Base-by-base conservation (phyloP, 2,888 invertebrate genomes). In the Parochlus steinenii region DNA sequence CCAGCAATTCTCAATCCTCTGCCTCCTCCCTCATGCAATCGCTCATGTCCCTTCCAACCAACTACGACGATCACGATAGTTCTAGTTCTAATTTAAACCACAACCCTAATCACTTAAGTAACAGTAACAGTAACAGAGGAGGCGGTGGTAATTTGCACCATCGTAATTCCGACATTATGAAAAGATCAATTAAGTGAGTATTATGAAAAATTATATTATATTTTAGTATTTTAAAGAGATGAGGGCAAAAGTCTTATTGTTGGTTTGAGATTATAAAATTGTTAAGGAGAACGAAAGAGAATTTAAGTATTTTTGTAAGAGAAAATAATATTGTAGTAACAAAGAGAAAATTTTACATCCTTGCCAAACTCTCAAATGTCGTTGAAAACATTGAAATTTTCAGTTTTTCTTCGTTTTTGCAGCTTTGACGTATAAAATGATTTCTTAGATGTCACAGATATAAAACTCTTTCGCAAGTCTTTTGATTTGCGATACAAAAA, bases 151-250 rank as follows among this genome's bases (percentile, higher is more conserved):
- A 49, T 53, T 62, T 47, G 60, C 62, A 20, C 49, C 56, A 39
- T 48, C 54, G 44, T 61, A 70, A 66, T 52, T 66, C 71, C 46
- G 80, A 81, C 54, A 70, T 82, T 49, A 68, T 72, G 57, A 71
- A 71, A 56, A 68, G 77, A 57, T 74, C 79, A 47, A 65, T 79
- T 47, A 76, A 72, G 77, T 78, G 56, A 60, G 64, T 61, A 45
- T 12, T 30, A n/a, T n/a, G n/a, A n/a, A n/a, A n/a, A n/a, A n/a
- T n/a, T n/a, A n/a, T n/a, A 8, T 7, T 8, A 8, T 8, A 7
- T 8, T 8, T 8, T 22, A 22, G n/a, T 22, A 22, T 10, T 22
- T 22, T n/a, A n/a, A n/a, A n/a, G n/a, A n/a, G n/a, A n/a, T n/a
- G n/a, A n/a, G n/a, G n/a, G n/a, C n/a, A n/a, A n/a, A n/a, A n/a